phyloP scores from a whole-genome alignment of 2,797 vertebrate genomes.

The Anomalospiza imberbis region DNA sequence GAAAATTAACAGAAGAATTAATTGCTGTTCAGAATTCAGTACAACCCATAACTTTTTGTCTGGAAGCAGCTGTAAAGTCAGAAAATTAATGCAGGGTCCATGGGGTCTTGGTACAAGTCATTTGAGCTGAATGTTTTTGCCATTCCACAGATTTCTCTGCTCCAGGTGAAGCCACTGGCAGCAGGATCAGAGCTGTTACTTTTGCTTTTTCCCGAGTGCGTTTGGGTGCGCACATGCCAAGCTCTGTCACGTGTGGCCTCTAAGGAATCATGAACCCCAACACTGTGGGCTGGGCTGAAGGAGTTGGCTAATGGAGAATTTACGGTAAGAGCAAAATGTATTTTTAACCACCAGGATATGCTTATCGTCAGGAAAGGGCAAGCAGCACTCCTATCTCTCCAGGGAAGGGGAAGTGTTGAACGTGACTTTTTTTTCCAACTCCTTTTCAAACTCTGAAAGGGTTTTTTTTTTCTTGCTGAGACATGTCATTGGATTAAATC shows the following conservation, averaged over 20 bases:
- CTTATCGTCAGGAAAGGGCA: conserved; percentile 69
- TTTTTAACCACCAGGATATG: conserved; percentile 69
- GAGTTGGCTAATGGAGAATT: conserved; percentile 21
- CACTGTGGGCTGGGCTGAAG: background rate
- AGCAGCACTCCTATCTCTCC: conserved; percentile 28
- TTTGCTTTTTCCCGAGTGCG: background rate
- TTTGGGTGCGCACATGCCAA: rapidly evolving
- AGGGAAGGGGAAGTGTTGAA: conserved; percentile 36
- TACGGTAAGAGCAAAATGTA: conserved; percentile 56
- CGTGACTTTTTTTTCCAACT: conserved; percentile 47
- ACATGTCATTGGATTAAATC: background rate
- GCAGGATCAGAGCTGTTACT: background rate
- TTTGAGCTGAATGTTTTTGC: background rate
- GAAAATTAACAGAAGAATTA: background rate
- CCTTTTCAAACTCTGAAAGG: conserved; percentile 12
- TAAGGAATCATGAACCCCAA: background rate
- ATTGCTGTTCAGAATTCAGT: background rate
- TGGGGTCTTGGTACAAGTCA: background rate
- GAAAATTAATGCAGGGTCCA: background rate
- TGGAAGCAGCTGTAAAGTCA: background rate
- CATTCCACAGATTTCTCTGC: background rate
- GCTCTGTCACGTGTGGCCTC: background rate
- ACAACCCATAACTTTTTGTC: background rate
- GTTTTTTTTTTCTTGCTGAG: conserved; percentile 19
- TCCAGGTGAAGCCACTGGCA: background rate